phyloP scores from a whole-genome alignment of 2,797 vertebrate genomes.

The Lophotriccus pileatus region DNA sequence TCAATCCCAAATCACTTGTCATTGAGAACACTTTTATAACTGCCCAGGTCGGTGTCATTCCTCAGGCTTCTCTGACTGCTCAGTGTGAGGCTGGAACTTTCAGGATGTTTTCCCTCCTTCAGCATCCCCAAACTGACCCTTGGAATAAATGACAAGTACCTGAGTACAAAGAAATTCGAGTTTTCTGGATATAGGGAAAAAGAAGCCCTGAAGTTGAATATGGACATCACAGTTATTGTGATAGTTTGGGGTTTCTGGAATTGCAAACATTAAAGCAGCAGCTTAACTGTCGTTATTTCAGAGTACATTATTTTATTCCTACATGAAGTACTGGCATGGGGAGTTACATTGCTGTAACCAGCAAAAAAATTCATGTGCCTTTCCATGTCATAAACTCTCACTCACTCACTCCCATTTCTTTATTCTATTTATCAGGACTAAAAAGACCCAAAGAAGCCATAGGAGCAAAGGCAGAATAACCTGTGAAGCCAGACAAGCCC shows the following conservation, averaged over 20 bases:
- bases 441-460: background rate
- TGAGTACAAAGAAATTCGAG: background rate
- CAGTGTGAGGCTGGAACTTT: background rate
- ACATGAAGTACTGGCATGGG: background rate
- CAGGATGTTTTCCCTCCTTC: background rate
- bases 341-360: background rate
- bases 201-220: background rate
- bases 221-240: background rate
- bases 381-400: background rate
- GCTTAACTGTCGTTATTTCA: background rate
- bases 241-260: background rate
- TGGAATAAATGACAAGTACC: background rate
- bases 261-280: background rate
- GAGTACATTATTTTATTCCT: background rate
- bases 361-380: background rate
- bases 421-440: background rate
- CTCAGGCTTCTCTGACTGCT: background rate
- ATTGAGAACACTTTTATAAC: background rate
- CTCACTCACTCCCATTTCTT: background rate
- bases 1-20: background rate
- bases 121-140: background rate
- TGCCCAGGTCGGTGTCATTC: background rate
- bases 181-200: background rate
- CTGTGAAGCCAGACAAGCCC: background rate
- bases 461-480: background rate